Evolutionary conservation across 2,113 vertebrate genomes (phyloP).

Genomic region (Pampusana beccarii): DNA sequence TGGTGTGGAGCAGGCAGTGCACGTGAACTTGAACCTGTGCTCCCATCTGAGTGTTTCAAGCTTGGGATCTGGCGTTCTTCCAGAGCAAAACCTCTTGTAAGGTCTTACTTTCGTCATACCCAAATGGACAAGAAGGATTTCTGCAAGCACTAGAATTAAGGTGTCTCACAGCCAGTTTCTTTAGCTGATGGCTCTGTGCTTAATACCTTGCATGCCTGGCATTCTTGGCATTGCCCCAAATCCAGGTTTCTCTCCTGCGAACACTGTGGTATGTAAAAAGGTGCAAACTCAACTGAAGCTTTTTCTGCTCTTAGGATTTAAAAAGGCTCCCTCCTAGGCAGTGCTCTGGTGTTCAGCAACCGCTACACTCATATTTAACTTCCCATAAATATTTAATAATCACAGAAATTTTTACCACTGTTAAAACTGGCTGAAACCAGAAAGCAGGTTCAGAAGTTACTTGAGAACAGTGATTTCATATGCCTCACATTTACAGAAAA

Average conservation of each 20-base stretch:
- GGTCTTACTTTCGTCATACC: neutral
- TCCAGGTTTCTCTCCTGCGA: neutral
- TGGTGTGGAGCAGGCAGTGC: neutral
- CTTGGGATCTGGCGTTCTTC: neutral
- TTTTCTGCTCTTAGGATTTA: neutral
- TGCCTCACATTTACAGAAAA: conserved; percentile 25
- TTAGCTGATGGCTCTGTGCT: neutral
- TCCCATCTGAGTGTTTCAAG: neutral
- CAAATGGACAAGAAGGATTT: neutral
- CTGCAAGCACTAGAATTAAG: neutral
- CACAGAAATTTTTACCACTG: neutral
- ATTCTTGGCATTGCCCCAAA: neutral
- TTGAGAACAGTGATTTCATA: neutral
- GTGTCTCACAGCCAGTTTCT: neutral
- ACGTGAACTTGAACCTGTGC: neutral
- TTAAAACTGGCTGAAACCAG: neutral
- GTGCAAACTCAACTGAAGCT: neutral
- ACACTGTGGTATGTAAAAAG: neutral
- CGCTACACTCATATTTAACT: neutral
- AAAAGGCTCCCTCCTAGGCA: neutral
- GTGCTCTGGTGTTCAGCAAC: neutral
- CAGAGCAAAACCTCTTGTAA: neutral
- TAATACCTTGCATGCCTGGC: neutral
- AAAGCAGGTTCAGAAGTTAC: conserved; percentile 16
- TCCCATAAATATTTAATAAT: neutral